These are phyloP conservation scores for Dendrocopos noguchii DNA, from an alignment of 2,113 vertebrate genomes.

Conservation along the genomic window DNA sequence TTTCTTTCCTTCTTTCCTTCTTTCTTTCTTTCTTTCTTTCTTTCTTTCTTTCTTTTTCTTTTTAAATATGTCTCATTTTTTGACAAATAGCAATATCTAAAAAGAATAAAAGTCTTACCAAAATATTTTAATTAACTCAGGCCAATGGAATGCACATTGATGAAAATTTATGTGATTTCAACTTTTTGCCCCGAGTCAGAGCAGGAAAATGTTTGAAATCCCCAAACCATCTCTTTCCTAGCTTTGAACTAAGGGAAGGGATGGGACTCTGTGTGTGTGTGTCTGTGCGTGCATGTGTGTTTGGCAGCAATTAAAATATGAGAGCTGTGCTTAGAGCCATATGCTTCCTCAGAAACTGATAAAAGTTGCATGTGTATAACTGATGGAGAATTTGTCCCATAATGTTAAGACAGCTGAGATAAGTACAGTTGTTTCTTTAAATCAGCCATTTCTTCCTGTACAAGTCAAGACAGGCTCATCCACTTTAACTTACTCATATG, in stretches of 20 bases:
- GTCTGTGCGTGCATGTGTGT: accelerated
- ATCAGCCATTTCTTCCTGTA: not conserved
- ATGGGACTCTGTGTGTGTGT: not conserved
- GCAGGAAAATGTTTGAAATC: constrained; percentile 40
- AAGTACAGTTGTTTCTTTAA: not conserved
- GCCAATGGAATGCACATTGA: not conserved
- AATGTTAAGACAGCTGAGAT: not conserved
- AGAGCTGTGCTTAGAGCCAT: not conserved
- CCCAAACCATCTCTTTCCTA: not conserved
- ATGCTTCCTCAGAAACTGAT: constrained; percentile 42
- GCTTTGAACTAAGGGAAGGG: constrained; percentile 27
- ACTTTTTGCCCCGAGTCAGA: not conserved
- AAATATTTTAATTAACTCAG: not conserved
- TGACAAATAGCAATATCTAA: not conserved
- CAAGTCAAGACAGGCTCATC: not conserved
- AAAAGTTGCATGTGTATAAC: constrained; percentile 4
- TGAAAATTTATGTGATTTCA: constrained; percentile 11
- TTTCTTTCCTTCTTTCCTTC: too few species aligned
- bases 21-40: too few species aligned
- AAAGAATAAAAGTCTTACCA: not conserved
- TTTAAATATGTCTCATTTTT: not conserved
- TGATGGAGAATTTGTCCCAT: not conserved
- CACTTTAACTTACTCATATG: not conserved
- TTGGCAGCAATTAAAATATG: constrained; percentile 48
- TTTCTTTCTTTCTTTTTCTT: too few species aligned